Base-by-base conservation (phyloP, 2,888 invertebrate genomes). In the Hanleya hanleyi region DNA sequence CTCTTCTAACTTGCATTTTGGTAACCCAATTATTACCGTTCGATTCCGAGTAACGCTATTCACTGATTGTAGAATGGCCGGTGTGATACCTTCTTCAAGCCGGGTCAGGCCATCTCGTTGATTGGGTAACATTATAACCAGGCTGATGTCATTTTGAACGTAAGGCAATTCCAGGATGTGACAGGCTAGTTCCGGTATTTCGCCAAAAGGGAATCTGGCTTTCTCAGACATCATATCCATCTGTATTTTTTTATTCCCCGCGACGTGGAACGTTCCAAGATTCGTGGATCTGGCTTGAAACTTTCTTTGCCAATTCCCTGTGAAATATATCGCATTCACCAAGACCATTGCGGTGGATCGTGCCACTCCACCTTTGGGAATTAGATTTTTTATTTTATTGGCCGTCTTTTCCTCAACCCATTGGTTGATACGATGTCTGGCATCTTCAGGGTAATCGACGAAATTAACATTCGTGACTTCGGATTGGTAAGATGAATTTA, bases 361-460 rank as follows among this genome's bases (percentile, higher is more conserved):
- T 67, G 78, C 84, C 18, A 91, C 78, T 6, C 83, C 77, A 22
- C 92, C 92, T 1, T 93, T 22, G 0, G 92, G 88, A 66, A 98
- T 90, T 1, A 98, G 92, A 83, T 96, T 92, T 81, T 94, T 93
- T 71, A 98, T 98, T 89, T 94, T 96, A 9, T 94, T 91, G 69
- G 95, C 94, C 0, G 98, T 98, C 85, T 95, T 93, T 5, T 93
- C 89, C 85, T 94, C 94, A 50, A 96, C 96, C 96, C 97, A 97
- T 47, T 89, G 83, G 87, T 98, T 98, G 65, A 98, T 96, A 32
- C 73, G 76, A 22, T 36, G 4, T 61, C 86, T 71, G 18, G 91
- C 86, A 0, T 92, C 92, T 0, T 84, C 85, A 0, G 85, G 36
- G 50, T 86, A 76, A 7, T 69, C 69, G 1, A 37, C 74, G 77